These are phyloP conservation scores for Melanostoma mellinum DNA, from an alignment of 2,888 invertebrate species.

Conservation along the genomic window DNA sequence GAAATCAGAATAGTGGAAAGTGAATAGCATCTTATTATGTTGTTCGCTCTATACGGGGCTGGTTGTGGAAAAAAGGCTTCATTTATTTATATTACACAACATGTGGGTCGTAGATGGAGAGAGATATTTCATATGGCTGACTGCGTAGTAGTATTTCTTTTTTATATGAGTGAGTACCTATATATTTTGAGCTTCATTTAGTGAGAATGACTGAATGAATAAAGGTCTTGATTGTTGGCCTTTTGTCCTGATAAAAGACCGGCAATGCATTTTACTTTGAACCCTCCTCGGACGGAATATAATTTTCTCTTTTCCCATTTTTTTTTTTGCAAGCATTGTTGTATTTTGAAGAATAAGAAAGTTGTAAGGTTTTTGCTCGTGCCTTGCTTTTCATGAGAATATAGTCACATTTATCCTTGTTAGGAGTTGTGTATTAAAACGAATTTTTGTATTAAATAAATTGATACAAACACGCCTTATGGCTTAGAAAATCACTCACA, in stretches of 20 bases:
- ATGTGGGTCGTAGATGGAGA: slow-evolving; percentile 10
- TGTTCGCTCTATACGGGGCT: slow-evolving; percentile 28
- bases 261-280: no score
- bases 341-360: no score
- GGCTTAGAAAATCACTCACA: no score
- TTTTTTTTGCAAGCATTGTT: no score
- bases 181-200: slow-evolving; percentile 17
- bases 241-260: slow-evolving; percentile 15
- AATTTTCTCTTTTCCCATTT: no score
- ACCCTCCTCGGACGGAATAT: no score
- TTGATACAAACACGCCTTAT: no score
- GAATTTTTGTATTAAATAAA: no score
- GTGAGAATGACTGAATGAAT: slow-evolving; percentile 52
- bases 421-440: no score
- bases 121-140: slow-evolving; percentile 35
- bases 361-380: no score
- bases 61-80: slow-evolving; percentile 53
- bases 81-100: slow-evolving; percentile 62
- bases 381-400: no score
- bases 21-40: slow-evolving; percentile 50
- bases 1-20: slow-evolving; percentile 42
- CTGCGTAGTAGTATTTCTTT: slow-evolving; percentile 1
- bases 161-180: slow-evolving; percentile 23
- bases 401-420: no score
- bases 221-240: slow-evolving; percentile 47